Evolutionary conservation across 2,113 vertebrate genomes (phyloP), one percentile per base, ranked within the genome.

Genomic region (Trematocara stigmaticum): DNA sequence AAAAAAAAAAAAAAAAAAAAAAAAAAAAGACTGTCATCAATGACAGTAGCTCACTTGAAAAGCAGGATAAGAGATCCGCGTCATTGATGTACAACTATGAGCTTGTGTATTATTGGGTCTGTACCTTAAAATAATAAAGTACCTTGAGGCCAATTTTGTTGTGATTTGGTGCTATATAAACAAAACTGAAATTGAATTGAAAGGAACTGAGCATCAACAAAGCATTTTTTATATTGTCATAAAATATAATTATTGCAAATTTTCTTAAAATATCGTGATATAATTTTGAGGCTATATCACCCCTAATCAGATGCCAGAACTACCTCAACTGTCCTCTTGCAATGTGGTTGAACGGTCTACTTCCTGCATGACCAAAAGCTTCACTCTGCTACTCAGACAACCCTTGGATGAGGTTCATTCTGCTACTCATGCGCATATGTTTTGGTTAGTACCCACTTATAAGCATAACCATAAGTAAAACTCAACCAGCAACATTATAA

Each of bases 201-300:
- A 61, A 61, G 29, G 29, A 61, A 61, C 57, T 61, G 57, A 61
- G 6, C 35, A 0, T 8, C 35, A 40, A 23, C n/a, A 40, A 69
- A 69, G 11, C 11, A 12, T 69, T 23, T 66, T 20, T 38, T 40
- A 23, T 69, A 40, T 8, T 23, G 2, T 69, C 35, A 40, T 20
- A 40, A 61, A 66, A 66, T 69, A 35, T n/a, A n/a, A 20, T 66
- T 40, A 69, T 23, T 40, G 35, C 61, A 69, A 69, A 69, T 40
- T 40, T 69, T 8, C 35, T 20, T 69, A 40, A 20, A 40, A 69
- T 0, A 3, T 69, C 0, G 6, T 40, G 35, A 23, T 20, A 69
- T 40, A 40, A 69, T 4, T 40, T 40, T 66, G 6, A 66, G 35
- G 61, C 35, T 8, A 20, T 40, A 40, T 40, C 35, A 12, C n/a